These are phyloP conservation scores for Drosophila takahashii DNA, from an alignment of 1,140 invertebrate species.

Conservation along the genomic window DNA sequence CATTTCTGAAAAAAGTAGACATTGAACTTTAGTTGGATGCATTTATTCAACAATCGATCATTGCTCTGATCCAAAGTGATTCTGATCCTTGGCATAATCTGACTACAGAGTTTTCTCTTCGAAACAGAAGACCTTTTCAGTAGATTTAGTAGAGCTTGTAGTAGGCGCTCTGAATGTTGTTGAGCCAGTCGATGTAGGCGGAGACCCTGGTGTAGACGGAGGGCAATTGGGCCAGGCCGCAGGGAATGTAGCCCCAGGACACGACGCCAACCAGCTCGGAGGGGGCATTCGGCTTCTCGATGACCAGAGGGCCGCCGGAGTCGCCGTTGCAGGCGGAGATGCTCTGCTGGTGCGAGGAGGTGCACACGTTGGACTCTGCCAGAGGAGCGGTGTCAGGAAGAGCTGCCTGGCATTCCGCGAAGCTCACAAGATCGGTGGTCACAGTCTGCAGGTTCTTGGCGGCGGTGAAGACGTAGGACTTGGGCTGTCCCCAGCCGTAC, in stretches of 20 bases:
- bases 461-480: conserved; percentile 44
- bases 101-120: neutral
- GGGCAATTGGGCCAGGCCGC: conserved; percentile 87
- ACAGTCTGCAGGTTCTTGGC: conserved; percentile 84
- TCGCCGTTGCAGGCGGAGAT: conserved; percentile 88
- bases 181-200: conserved; percentile 85
- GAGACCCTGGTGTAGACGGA: conserved; percentile 90
- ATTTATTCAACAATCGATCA: conserved; percentile 48
- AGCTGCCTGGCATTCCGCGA: conserved; percentile 32
- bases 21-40: conserved; percentile 25
- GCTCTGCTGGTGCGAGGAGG: conserved; percentile 86
- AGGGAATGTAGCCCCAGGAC: conserved; percentile 91
- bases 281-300: conserved; percentile 66
- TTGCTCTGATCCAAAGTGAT: conserved; percentile 30
- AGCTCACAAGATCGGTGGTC: conserved; percentile 81
- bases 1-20: neutral
- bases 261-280: conserved; percentile 88
- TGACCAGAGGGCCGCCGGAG: conserved; percentile 88
- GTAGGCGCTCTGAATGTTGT: conserved; percentile 58
- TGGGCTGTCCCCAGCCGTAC: conserved; percentile 86
- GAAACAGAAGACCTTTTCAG: conserved; percentile 45
- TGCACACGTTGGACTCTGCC: conserved; percentile 86
- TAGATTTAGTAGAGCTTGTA: conserved; percentile 62
- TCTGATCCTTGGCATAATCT: neutral
- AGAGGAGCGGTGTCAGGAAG: conserved; percentile 75